Evolutionary conservation across 37 sponge, comb jelly and placozoan species (phyloP), one percentile per base, ranked within the genome.

Genomic region (Axinella damicornis): DNA sequence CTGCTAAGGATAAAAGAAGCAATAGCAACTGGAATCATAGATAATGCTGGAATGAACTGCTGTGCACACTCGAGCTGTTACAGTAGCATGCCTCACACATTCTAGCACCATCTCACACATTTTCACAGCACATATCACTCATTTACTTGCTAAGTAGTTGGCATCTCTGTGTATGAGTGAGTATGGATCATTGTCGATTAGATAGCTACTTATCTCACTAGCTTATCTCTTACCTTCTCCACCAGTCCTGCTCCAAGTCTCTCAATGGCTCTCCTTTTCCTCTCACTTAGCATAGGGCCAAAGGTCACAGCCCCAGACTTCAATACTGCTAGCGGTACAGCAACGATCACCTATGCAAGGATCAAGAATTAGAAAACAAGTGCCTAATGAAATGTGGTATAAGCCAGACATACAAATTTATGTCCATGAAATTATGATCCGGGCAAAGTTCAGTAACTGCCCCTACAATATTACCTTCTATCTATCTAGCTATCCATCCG

Each of bases 191-290:
- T 57, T 57, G 19, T 57, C 16, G 16, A 20, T 57, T 32, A 65
- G 33, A 62, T 62, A 28, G 64, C 27, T 27, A n/a, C n/a, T n/a
- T n/a, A 28, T 5, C 4, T 24, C n/a, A 62, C 0, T n/a, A n/a
- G n/a, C 22, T 4, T 46, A 46, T 9, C 9, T 46, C 46, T 54
- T 37, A 90, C 93, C 91, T 96, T 96, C 54, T 96, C 96, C 55
- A 96, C 92, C 24, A 90, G 64, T 35, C 96, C 96, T 13, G 90
- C 91, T 36, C 96, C 96, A n/a, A 96, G 53, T n/a, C 70, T 61
- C 14, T 87, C 30, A 2, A 96, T 90, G 61, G 93, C 91, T 62
- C 69, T 70, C 37, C 41, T 53, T 74, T 96, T 96, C 83, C 81
- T 89, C 37, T 87, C 88, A 39, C 81, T 73, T 22, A 96, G 83